Evolutionary conservation across 2,113 vertebrate species (phyloP), one percentile per base, ranked within the genome.

Genomic region (Micronycteris hirsuta): DNA sequence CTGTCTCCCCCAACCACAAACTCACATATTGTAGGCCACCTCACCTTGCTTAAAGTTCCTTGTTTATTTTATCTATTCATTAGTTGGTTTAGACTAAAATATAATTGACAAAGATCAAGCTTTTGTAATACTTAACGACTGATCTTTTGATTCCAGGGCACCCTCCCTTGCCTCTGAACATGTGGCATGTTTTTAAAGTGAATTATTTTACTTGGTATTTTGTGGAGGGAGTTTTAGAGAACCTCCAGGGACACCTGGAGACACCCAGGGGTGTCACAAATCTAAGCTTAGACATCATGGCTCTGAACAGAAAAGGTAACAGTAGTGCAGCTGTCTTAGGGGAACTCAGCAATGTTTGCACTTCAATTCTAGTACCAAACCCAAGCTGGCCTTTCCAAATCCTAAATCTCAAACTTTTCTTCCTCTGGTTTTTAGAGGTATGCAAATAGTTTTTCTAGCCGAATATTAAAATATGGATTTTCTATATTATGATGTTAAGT

Each of bases 131-230:
- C 8, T 71, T 86, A 16, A 16, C 0, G 38, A 77, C 41, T 78
- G 22, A 73, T 92, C 61, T 82, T 92, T 96, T 78, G 47, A 58
- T 80, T 89, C 47, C 63, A 38, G 33, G 54, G 87, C 41, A 77
- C 16, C 43, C 15, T 43, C 33, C 43, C 33, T 87, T 95, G 52
- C 80, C 41, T 90, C 19, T 70, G 91, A 68, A 90, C 9, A 20
- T 68, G 45, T 87, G 56, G 56, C 19, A 47, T 87, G 38, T 85
- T 95, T 81, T 82, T 83, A 47, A 83, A 94, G 26, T 90, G 70
- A 93, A 70, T 92, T 84, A 87, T 95, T 97, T 96, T 58, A 67
- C 56, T 96, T 96, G 91, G 63, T 63, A 89, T 96, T 95, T 91
- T 81, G 73, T 96, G 73, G 77, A 91, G 63, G 20, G 31, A 93